Conservation (phyloP, 1,140 invertebrate species). For the Neocloeon triangulifer region DNA sequence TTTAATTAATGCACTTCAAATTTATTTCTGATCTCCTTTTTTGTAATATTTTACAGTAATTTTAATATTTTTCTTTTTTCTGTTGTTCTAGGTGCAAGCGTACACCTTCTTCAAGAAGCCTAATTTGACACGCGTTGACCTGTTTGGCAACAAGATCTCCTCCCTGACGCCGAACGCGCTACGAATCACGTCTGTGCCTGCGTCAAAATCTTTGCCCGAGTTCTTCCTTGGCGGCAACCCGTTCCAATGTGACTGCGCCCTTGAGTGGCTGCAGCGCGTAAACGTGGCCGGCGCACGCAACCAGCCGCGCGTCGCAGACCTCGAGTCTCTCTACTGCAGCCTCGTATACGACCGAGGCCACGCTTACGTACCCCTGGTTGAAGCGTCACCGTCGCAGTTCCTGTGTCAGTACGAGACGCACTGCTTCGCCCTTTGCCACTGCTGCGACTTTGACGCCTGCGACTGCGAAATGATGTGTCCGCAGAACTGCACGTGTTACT, state of each 20-base stretch:
- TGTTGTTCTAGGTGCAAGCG: no score
- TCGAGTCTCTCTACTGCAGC: slow-evolving; percentile 71
- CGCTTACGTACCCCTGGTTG: slow-evolving; percentile 53
- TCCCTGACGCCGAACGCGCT: slow-evolving; percentile 68
- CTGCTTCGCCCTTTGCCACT: slow-evolving; percentile 75
- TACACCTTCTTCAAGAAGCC: slow-evolving; percentile 87
- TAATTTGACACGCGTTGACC: slow-evolving; percentile 64
- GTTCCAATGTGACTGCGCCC: slow-evolving; percentile 70
- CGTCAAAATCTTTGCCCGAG: slow-evolving; percentile 57
- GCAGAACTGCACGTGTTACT: slow-evolving; percentile 73
- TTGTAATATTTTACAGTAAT: no score
- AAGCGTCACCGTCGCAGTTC: slow-evolving; percentile 67
- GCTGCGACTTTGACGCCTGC: slow-evolving; percentile 84
- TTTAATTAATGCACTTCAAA: no score
- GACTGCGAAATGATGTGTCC: slow-evolving; percentile 91
- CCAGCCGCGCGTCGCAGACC: slow-evolving; percentile 65
- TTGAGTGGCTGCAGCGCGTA: slow-evolving; percentile 64
- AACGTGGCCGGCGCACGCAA: slow-evolving; percentile 50
- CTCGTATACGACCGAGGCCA: slow-evolving; percentile 63
- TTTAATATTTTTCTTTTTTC: no score
- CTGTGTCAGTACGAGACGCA: slow-evolving; percentile 77
- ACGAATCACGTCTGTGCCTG: slow-evolving; percentile 52
- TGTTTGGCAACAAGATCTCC: slow-evolving; percentile 63
- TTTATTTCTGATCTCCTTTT: no score
- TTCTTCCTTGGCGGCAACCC: slow-evolving; percentile 81